These are phyloP conservation scores for Trogon surrucura DNA, from an alignment of 2,113 vertebrate species.

Conservation along the genomic window DNA sequence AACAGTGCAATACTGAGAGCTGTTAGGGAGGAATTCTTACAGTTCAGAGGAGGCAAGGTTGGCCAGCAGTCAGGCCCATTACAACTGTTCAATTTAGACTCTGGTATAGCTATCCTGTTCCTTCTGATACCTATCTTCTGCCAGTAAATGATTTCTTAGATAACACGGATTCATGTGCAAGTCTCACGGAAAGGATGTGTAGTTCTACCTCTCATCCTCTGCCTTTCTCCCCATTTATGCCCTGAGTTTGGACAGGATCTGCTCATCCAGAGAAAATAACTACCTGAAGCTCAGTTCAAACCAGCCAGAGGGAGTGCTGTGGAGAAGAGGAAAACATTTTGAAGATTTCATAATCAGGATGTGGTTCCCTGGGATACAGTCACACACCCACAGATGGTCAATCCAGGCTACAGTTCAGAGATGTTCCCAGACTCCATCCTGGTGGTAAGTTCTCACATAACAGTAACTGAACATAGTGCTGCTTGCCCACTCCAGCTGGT, in stretches of 20 bases:
- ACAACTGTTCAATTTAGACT: background rate
- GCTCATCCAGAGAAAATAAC: background rate
- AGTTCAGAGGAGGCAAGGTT: conserved; percentile 60
- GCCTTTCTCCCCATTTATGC: background rate
- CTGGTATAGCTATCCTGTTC: background rate
- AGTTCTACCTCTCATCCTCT: background rate
- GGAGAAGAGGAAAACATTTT: background rate
- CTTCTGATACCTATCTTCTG: background rate
- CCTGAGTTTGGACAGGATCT: background rate
- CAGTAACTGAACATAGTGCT: background rate
- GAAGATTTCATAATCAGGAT: background rate
- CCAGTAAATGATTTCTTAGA: background rate
- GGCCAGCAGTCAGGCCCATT: conserved; percentile 50
- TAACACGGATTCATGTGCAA: background rate
- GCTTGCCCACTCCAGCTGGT: background rate
- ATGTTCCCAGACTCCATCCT: background rate
- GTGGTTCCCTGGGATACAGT: background rate
- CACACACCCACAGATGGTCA: background rate
- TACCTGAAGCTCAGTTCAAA: background rate
- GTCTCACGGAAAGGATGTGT: background rate
- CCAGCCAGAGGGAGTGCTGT: background rate
- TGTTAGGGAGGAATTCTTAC: conserved; percentile 42
- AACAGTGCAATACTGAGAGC: conserved; percentile 46
- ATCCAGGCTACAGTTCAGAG: background rate
- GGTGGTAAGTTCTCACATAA: background rate